Evolutionary conservation across 2,113 vertebrate species (phyloP).

Genomic region (Boleophthalmus pectinirostris): DNA sequence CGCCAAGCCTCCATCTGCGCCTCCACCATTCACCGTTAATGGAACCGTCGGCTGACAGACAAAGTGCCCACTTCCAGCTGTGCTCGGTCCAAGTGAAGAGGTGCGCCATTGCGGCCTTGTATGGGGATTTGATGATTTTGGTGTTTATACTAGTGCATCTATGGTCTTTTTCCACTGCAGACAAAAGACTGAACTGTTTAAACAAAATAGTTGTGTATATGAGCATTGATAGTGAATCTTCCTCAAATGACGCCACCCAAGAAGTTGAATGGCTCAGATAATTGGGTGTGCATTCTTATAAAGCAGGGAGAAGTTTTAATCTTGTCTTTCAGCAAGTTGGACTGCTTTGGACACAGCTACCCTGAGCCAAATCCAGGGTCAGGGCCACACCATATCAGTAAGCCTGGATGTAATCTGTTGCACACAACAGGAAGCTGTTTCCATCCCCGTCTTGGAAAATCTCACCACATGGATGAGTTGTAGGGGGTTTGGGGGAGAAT

Average conservation of each 20-base stretch:
- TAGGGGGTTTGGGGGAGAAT: constrained; percentile 12
- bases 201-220: constrained; percentile 39
- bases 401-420: constrained; percentile 53
- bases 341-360: constrained; percentile 8
- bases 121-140: constrained; percentile 58
- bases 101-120: constrained; percentile 26
- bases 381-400: constrained; percentile 25
- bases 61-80: constrained; percentile 63
- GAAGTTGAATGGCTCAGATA: constrained; percentile 21
- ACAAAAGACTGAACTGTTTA: constrained; percentile 58
- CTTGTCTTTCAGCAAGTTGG: constrained; percentile 37
- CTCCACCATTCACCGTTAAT: constrained; percentile 55
- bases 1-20: constrained; percentile 62
- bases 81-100: constrained; percentile 48
- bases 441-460: constrained; percentile 62
- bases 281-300: constrained; percentile 42
- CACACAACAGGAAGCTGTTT: constrained; percentile 43
- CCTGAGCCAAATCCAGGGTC: constrained; percentile 36
- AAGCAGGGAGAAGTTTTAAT: constrained; percentile 38
- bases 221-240: constrained; percentile 18
- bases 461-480: constrained; percentile 33
- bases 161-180: constrained; percentile 64
- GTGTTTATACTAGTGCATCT: constrained; percentile 39
- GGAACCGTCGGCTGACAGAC: constrained; percentile 58
- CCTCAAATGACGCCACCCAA: constrained; percentile 23